phyloP scores from a whole-genome alignment of 1,140 invertebrate species.

The Drosophila persimilis region DNA sequence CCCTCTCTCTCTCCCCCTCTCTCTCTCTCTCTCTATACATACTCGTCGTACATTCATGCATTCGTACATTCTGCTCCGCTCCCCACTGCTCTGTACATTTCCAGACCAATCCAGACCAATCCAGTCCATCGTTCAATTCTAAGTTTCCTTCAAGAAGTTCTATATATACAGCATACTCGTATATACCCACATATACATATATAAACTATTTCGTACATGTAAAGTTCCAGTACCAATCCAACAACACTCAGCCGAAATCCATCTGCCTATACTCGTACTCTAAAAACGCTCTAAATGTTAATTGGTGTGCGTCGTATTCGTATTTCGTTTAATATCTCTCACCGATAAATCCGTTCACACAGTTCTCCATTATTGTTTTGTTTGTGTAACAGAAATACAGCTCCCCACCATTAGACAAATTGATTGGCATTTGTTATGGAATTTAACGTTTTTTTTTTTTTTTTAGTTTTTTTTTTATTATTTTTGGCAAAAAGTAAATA shows the following conservation, averaged over 20 bases:
- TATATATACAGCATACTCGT: conserved; percentile 10
- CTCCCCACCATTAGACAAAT: conserved; percentile 22
- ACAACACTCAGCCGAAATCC: conserved; percentile 21
- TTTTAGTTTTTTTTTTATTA: conserved; percentile 29
- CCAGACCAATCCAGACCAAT: conserved; percentile 20
- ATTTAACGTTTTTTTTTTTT: conserved; percentile 42
- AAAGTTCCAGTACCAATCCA: conserved; percentile 47
- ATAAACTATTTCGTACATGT: conserved; percentile 46
- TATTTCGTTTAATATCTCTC: conserved; percentile 57
- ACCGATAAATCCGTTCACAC: conserved; percentile 34
- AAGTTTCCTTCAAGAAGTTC: background rate
- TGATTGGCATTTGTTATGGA: conserved; percentile 63
- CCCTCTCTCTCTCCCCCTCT: background rate
- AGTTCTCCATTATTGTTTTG: conserved; percentile 42
- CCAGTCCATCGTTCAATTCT: conserved; percentile 15
- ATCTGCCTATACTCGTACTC: conserved; percentile 50
- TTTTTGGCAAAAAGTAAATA: conserved; percentile 45
- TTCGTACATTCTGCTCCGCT: background rate
- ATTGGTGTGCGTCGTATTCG: conserved; percentile 77
- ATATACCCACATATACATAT: conserved; percentile 13
- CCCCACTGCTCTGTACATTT: conserved; percentile 46
- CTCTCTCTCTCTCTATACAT: conserved; percentile 20
- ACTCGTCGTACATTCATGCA: background rate
- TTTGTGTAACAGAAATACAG: conserved; percentile 31
- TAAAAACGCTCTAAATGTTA: conserved; percentile 71